These are phyloP conservation scores for Ricordea florida DNA, from an alignment of 92 coral and sea anemone species.

Conservation along the genomic window DNA sequence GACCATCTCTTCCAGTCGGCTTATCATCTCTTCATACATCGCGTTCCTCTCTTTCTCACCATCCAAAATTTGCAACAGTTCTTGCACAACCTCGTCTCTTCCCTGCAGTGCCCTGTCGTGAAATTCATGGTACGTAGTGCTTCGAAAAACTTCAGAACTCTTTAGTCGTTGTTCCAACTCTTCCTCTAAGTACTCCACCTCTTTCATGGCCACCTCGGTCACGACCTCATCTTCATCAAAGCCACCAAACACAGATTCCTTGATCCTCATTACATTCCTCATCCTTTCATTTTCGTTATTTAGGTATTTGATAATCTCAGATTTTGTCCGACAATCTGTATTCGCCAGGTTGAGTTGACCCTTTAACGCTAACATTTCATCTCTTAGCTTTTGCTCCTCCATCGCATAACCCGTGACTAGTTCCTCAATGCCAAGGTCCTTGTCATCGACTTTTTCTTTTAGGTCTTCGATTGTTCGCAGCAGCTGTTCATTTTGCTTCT, in stretches of 20 bases:
- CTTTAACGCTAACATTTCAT: conserved; percentile 58
- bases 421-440: conserved; percentile 83
- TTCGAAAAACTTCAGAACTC: no score
- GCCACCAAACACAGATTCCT: conserved; percentile 49
- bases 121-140: no score
- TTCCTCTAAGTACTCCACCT: no score
- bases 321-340: conserved; percentile 75
- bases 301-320: conserved; percentile 69
- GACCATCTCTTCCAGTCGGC: conserved; percentile 61
- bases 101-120: neutral
- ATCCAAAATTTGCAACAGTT: conserved; percentile 22
- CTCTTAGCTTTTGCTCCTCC: conserved; percentile 76
- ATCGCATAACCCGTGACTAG: conserved; percentile 79
- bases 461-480: conserved; percentile 65
- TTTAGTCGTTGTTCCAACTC: no score
- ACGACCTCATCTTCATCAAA: neutral
- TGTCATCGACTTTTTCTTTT: conserved; percentile 65
- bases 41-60: conserved; percentile 25
- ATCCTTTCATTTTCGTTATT: conserved; percentile 71
- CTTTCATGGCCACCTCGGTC: conserved; percentile 4
- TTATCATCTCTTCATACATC: conserved; percentile 31
- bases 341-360: conserved; percentile 64
- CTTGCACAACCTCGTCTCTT: conserved; percentile 18
- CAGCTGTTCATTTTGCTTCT: conserved; percentile 75
- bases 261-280: conserved; percentile 51